A percentile compares a stretch with the other conserved stretches of the same genome.
These are phyloP conservation scores for Burhinus bistriatus DNA, from an alignment of 2,113 vertebrate genomes.

Conservation along the genomic window DNA sequence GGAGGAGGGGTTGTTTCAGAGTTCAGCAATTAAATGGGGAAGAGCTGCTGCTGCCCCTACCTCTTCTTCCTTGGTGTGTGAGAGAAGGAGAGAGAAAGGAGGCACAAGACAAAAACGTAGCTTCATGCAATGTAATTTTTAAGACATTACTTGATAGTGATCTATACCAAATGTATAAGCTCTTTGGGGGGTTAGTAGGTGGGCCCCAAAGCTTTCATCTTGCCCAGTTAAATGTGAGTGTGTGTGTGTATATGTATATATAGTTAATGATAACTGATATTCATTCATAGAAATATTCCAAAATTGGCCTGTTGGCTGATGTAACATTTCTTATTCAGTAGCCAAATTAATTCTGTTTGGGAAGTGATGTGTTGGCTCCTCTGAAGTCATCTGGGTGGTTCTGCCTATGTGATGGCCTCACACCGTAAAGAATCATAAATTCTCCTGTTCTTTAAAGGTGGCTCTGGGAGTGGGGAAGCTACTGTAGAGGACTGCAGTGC, in stretches of 20 bases:
- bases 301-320: neutral
- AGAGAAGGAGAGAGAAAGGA: neutral
- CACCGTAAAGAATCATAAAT: neutral
- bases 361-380: neutral
- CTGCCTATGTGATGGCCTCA: neutral
- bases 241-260: neutral
- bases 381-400: neutral
- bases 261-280: neutral
- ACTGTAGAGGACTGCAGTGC: no score
- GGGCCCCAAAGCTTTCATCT: neutral
- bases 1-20: neutral
- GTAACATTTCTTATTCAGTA: neutral
- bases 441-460: neutral
- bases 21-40: neutral
- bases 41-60: neutral
- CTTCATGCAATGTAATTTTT: neutral
- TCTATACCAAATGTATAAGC: neutral
- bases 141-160: neutral
- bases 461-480: neutral
- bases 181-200: neutral
- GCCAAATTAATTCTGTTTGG: neutral
- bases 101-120: neutral
- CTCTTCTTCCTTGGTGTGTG: neutral
- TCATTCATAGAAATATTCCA: neutral
- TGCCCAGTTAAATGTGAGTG: neutral